Conservation (phyloP, 2,797 vertebrate genomes). For the Sorex maritimensis region DNA sequence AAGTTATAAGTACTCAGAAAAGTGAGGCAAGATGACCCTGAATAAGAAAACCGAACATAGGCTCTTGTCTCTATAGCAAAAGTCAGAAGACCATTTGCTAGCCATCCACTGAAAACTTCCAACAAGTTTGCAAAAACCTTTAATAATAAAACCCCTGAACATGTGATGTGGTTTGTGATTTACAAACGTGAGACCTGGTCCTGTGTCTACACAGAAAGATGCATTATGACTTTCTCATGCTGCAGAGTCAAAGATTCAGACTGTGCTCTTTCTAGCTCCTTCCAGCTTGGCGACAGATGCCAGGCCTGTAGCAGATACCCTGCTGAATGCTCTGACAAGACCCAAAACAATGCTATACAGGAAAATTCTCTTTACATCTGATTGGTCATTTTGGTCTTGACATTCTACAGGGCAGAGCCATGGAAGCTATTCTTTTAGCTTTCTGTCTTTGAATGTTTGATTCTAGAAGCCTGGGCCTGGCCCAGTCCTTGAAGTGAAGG, state of each 20-base stretch:
- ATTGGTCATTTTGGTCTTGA: background rate
- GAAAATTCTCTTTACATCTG: background rate
- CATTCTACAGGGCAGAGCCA: constrained; percentile 21
- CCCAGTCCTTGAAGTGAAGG: constrained; percentile 33
- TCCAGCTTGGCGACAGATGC: background rate
- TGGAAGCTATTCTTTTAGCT: background rate
- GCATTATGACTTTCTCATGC: too few relatives aligned
- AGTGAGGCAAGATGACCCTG: constrained; percentile 12
- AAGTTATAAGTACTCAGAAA: constrained; percentile 13
- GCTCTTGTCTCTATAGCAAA: background rate
- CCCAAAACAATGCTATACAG: background rate
- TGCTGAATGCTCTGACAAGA: background rate
- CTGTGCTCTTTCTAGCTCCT: too few relatives aligned
- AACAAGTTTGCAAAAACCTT: constrained; percentile 32
- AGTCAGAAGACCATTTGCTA: background rate
- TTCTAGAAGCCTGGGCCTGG: background rate
- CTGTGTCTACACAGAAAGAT: background rate
- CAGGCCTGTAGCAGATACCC: background rate
- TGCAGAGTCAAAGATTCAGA: too few relatives aligned
- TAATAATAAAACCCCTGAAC: constrained; percentile 7
- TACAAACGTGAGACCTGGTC: background rate
- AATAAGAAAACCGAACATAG: constrained; percentile 31
- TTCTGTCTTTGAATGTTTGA: constrained; percentile 32
- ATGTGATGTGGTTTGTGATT: background rate
- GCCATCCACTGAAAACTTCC: constrained; percentile 32